Base-by-base conservation (phyloP, 2,888 invertebrate genomes). In the Himalopsyche tibetana region DNA sequence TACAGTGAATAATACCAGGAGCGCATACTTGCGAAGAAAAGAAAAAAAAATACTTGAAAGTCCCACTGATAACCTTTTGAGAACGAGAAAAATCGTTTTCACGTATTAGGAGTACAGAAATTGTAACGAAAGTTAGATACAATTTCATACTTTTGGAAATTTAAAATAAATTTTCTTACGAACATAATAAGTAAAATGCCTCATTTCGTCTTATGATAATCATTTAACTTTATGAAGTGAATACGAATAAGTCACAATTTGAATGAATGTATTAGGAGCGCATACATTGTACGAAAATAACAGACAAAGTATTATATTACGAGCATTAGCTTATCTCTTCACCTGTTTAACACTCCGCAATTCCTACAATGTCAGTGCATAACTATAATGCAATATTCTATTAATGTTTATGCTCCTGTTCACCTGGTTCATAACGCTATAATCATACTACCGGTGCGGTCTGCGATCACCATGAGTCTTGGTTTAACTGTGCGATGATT, bases 381-480 rank as follows among this genome's bases (percentile, higher is more conserved):
- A 36, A 38, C 6, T 74, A 74, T 74, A 38, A 74, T 74, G 12
- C 1, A 19, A 74, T 74, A 74, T 74, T 74, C 74, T 74, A 36
- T 38, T 74, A 74, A 74, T 74, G 74, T 74, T 74, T 74, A 36
- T 74, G 74, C 38, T 36, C 38, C 74, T 74, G 74, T 74, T 12
- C 5, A 15, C 28, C 36, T 74, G 74, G 38, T 74, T 74, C 74
- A 69, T 69, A 69, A 69, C 36, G 69, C 69, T 69, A 69, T 69
- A 69, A 69, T 69, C 69, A 74, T 38, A 74, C 74, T 74, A 74
- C 74, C 74, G 74, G 12, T 74, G 38, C 74, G 38, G 38, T 74
- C 12, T 38, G 9, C 74, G 74, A 36, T 36, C 74, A 38, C 5
- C 38, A 38, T 36, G 36, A 38, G 74, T 19, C 63, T 63, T 63